Evolutionary conservation across 2,113 vertebrate genomes (phyloP).

Genomic region (Dromiciops gliroides): DNA sequence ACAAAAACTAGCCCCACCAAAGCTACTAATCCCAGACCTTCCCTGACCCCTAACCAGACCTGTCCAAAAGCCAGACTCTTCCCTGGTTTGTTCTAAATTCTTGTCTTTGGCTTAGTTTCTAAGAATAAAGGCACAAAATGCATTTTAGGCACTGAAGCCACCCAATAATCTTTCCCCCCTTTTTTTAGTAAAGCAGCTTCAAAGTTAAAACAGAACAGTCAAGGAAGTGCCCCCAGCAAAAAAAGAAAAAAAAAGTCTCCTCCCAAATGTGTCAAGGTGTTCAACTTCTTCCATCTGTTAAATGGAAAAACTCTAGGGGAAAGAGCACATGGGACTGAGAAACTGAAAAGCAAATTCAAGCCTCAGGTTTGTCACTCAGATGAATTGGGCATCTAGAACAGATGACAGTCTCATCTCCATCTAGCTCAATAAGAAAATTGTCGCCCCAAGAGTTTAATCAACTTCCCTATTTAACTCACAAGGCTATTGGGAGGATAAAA

Average conservation of each 20-base stretch:
- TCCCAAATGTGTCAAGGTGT: not conserved
- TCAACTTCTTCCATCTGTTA: not conserved
- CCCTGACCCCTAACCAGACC: no score
- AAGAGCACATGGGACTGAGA: not conserved
- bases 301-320: constrained; percentile 1
- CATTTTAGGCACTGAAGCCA: constrained; percentile 79
- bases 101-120: constrained; percentile 59
- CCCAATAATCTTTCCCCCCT: constrained; percentile 80
- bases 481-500: not conserved
- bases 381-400: not conserved
- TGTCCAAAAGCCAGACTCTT: not conserved
- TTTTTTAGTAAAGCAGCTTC: constrained; percentile 45
- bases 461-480: not conserved
- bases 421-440: not conserved
- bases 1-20: not conserved
- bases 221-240: not conserved
- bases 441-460: not conserved
- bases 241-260: not conserved
- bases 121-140: constrained; percentile 77
- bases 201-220: not conserved
- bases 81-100: not conserved
- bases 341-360: not conserved
- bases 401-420: not conserved
- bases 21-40: not conserved
- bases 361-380: not conserved